phyloP scores from a whole-genome alignment of 1,140 invertebrate genomes.

The Muscidifurax raptorellus region DNA sequence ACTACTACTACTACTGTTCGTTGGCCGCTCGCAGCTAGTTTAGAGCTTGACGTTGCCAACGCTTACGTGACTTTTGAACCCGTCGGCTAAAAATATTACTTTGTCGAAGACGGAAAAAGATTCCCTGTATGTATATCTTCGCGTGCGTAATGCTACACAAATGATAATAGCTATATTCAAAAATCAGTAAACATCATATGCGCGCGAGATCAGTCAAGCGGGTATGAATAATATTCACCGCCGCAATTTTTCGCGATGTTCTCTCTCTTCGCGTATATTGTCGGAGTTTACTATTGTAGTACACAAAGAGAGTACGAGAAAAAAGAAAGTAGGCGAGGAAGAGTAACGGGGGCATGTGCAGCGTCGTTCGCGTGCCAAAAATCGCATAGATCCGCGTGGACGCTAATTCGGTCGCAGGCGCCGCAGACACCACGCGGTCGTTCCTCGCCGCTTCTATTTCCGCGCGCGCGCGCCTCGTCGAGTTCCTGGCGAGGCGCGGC shows the following conservation, averaged over 20 bases:
- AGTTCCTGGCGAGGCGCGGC: constrained; percentile 34
- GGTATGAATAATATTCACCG: background rate
- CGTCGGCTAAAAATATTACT: background rate
- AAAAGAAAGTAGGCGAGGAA: background rate
- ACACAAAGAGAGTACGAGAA: background rate
- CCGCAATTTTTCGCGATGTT: background rate
- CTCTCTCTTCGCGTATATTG: background rate
- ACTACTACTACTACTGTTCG: background rate
- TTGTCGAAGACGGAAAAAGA: background rate
- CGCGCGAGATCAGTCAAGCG: too few species aligned
- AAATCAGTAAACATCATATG: background rate
- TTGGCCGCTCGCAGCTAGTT: background rate
- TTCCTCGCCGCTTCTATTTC: constrained; percentile 61
- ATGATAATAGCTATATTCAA: background rate
- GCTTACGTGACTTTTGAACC: constrained; percentile 26
- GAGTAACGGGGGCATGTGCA: constrained; percentile 23
- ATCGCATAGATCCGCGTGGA: constrained; percentile 69
- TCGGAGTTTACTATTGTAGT: background rate
- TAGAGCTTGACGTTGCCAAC: constrained; percentile 20
- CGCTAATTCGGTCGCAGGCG: constrained; percentile 68
- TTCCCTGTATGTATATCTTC: too few species aligned
- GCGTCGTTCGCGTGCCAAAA: constrained; percentile 62
- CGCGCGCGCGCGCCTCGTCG: constrained; percentile 22
- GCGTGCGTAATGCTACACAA: background rate
- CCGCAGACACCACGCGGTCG: constrained; percentile 71